Percentiles rank a stretch among this genome's conserved stretches.
phyloP scores from a whole-genome alignment of 1,140 invertebrate species.

The Cecropterus lyciades region DNA sequence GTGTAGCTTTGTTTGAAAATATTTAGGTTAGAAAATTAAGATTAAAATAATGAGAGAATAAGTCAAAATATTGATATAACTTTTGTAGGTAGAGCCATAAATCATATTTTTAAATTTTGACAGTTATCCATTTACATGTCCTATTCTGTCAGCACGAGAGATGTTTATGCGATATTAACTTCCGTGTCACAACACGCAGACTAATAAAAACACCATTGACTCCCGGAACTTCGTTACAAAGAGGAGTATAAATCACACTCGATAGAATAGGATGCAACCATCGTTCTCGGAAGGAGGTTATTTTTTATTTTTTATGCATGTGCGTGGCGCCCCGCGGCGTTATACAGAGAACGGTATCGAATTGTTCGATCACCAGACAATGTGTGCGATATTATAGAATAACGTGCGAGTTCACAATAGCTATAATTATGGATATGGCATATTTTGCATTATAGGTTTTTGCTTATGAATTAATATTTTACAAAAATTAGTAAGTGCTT shows the following conservation, averaged over 20 bases:
- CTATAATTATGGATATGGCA: constrained; percentile 20
- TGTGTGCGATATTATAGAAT: constrained; percentile 44
- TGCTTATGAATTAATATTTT: too few relatives aligned
- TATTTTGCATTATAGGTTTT: neutral
- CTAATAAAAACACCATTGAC: constrained; percentile 62
- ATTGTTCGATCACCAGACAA: constrained; percentile 37
- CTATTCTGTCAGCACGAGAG: constrained; percentile 13
- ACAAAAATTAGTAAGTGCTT: too few relatives aligned
- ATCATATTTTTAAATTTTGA: constrained; percentile 3
- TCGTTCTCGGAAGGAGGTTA: constrained; percentile 30
- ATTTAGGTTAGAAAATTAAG: neutral
- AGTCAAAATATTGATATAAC: neutral
- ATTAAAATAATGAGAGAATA: neutral
- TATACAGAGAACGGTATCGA: constrained; percentile 13
- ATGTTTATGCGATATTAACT: constrained; percentile 43
- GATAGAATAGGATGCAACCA: constrained; percentile 40
- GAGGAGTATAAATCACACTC: constrained; percentile 66
- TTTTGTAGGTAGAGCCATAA: neutral
- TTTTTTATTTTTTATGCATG: constrained; percentile 36
- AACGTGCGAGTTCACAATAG: constrained; percentile 4
- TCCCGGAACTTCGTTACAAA: constrained; percentile 67
- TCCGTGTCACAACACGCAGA: constrained; percentile 54
- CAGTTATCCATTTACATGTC: constrained; percentile 9
- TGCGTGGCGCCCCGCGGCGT: constrained; percentile 34
- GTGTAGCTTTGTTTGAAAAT: neutral